Base-by-base conservation (phyloP, 2,888 invertebrate genomes). In the Pocota personata region DNA sequence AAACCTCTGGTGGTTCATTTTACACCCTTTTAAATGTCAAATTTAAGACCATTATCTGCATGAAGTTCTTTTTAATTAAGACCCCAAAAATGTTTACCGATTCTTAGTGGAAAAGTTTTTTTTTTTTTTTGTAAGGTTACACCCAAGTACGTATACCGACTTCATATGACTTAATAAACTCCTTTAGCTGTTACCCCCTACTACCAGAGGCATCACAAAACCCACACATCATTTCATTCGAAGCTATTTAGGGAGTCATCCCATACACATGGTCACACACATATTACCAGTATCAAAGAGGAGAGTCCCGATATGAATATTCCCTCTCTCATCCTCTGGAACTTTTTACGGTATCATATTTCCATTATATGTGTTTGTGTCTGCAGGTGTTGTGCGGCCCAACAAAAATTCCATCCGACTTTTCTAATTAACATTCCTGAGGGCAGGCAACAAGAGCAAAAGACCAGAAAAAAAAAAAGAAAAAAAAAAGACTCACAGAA, bases 371-470 rank as follows among this genome's bases (percentile, higher is more conserved):
- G 52, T 82, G 76, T 32, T 58, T 55, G 69, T 86, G 71, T 86
- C 86, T 86, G 86, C 86, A 86, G 86, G 86, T 86, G 82, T 72
- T 72, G 66, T 77, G 76, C 76, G 67, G 76, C 86, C 48, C 40
- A 84, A 75, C 82, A 76, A 86, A 71, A 86, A 86, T 86, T 72
- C 71, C 76, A 82, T 77, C 55, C 76, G 66, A 66, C 82, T 86
- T 77, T 72, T 66, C 86, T 86, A 86, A 86, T 86, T 86, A 86
- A 86, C 76, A 86, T 86, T 86, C 86, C 86, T 76, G n/a, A 32
- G 66, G 76, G 82, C 72, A 82, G 64, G n/a, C 37, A 60, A 30
- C 27, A 71, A 40, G 30, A 64, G 12, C 10, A 30, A 76, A 46
- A n/a, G 35, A 35, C 35, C 48, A n/a, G n/a, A n/a, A n/a, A 48